Evolutionary conservation across 2,113 vertebrate species (phyloP), one percentile per base, ranked within the genome.

Genomic region (Chloebia gouldiae): DNA sequence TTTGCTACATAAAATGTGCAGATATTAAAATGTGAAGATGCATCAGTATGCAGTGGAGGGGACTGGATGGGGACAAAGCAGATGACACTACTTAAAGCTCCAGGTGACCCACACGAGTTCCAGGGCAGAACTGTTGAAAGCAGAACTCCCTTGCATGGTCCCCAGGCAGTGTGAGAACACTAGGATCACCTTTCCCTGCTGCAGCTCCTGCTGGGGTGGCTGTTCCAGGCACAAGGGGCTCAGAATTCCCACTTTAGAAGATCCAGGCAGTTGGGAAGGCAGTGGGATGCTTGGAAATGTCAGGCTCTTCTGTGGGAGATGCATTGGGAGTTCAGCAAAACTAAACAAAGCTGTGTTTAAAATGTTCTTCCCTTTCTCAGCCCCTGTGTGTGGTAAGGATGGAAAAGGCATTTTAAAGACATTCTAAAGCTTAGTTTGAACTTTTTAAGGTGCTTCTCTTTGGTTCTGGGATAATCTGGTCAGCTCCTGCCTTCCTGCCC

Each of bases 401-500:
- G 66, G 91, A 81, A 91, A 72, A 78, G 89, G 12, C n/a, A 37
- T 81, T 91, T 96, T 59, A 50, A 72, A 73, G 88, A 13, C 47
- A 22, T 84, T 89, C 95, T 71, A 64, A 66, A 68, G 83, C 65
- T 42, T 35, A 50, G 44, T 60, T 60, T 50, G 81, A 87, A n/a
- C 47, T 94, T 92, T 21, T 45, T 28, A 17, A 89, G 73, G 92
- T 95, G 93, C 90, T 93, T 75, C 9, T 76, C 65, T 91, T 44
- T 70, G 93, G 79, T 59, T 75, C 10, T 63, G 82, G 78, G 91
- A 60, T 94, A 85, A 89, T 60, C 61, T 25, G 23, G 53, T 53
- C 59, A 22, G 72, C 77, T 20, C 42, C 60, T 65, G 84, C 92
- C 81, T 77, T 59, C 56, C 79, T 6, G 0, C 53, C 57, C 8